Conservation (phyloP, 2,888 invertebrate species). For the Tillus elongatus region DNA sequence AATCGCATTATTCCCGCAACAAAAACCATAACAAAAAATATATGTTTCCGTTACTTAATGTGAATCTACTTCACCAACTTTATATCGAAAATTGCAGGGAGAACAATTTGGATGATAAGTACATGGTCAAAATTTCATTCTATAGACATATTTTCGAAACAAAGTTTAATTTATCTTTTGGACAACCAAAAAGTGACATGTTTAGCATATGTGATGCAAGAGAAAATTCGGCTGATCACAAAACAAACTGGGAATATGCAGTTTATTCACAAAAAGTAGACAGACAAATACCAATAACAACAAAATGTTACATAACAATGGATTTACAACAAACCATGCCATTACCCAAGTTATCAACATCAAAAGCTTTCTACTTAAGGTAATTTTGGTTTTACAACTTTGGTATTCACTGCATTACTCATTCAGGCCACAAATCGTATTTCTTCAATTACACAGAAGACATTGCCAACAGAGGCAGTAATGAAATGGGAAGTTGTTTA, state of each 20-base stretch:
- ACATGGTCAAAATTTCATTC: not conserved
- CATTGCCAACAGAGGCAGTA: slow-evolving; percentile 8
- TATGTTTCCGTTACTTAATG: not conserved
- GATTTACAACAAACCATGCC: slow-evolving; percentile 24
- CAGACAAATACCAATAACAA: too few relatives aligned
- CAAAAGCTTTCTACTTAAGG: slow-evolving; percentile 21
- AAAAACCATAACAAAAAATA: too few relatives aligned
- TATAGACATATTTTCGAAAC: not conserved
- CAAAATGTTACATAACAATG: slow-evolving; percentile 21
- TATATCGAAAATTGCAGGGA: not conserved
- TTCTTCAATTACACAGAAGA: slow-evolving; percentile 27
- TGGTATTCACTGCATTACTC: slow-evolving; percentile 16
- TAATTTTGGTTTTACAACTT: slow-evolving; percentile 24
- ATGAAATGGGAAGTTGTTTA: slow-evolving; percentile 10
- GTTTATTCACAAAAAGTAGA: not conserved
- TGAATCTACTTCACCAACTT: not conserved
- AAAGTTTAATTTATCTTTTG: not conserved
- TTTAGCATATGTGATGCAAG: not conserved
- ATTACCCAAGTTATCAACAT: slow-evolving; percentile 19
- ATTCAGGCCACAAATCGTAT: slow-evolving; percentile 10
- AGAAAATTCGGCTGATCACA: not conserved
- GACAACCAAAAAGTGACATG: not conserved
- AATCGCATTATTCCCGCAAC: too few relatives aligned
- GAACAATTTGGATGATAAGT: not conserved
- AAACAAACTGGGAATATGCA: not conserved